A percentile compares a stretch with the other conserved stretches of the same genome.
Evolutionary conservation across 2,888 invertebrate species (phyloP).

Genomic region (Drosophila emarginata): DNA sequence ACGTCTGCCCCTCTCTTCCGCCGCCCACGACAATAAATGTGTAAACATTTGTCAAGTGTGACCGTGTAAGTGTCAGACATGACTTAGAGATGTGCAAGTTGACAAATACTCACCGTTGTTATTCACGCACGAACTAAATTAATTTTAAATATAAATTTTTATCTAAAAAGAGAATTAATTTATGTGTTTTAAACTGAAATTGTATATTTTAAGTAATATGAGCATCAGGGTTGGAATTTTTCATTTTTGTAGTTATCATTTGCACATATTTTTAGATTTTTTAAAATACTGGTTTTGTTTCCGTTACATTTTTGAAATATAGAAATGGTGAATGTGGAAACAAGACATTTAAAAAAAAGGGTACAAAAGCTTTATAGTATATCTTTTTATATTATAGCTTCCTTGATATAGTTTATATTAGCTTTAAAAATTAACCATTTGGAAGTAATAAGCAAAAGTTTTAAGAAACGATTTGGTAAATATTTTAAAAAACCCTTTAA

Average conservation of each 20-base stretch:
- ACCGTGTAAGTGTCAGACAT: background rate
- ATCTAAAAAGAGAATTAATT: background rate
- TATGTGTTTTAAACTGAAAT: background rate
- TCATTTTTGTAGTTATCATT: background rate
- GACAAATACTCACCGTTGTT: background rate
- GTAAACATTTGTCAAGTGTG: slow-evolving; percentile 29
- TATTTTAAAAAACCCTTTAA: background rate
- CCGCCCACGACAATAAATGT: background rate
- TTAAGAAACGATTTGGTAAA: background rate
- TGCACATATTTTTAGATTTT: background rate
- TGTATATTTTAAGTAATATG: background rate
- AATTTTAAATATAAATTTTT: background rate
- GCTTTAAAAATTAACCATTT: too few species aligned
- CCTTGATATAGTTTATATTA: too few species aligned
- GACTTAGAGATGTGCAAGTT: background rate
- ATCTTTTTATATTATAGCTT: too few species aligned
- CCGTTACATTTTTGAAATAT: background rate
- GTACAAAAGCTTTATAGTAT: too few species aligned
- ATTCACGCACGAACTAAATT: background rate
- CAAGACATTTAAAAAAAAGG: too few species aligned
- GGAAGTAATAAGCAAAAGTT: too few species aligned
- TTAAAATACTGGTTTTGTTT: background rate
- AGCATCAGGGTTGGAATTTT: too few species aligned
- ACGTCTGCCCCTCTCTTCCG: slow-evolving; percentile 27
- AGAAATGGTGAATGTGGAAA: too few species aligned